phyloP scores from a whole-genome alignment of 2,797 vertebrate species.

The Neosilurus mollespiculum region DNA sequence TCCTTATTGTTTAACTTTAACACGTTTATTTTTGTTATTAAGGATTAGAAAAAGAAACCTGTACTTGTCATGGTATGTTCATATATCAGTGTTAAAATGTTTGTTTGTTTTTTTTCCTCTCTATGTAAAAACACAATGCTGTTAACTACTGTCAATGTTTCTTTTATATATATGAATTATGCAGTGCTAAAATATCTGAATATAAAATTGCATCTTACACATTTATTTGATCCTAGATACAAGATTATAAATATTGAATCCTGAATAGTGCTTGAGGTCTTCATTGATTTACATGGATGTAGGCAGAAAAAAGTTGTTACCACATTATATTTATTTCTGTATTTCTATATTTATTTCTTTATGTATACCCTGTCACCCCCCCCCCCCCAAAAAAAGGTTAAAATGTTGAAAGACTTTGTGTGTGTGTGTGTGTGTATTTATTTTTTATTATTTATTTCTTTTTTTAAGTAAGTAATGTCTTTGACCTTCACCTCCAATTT shows the following conservation, averaged over 20 bases:
- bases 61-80: neutral
- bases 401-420: neutral
- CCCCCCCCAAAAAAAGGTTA: neutral
- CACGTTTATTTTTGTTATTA: neutral
- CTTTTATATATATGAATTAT: neutral
- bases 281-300: constrained; percentile 5
- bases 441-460: neutral
- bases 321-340: constrained; percentile 29
- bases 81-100: neutral
- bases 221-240: constrained; percentile 21
- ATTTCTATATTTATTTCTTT: constrained; percentile 45
- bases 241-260: constrained; percentile 31
- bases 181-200: neutral
- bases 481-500: too few relatives aligned
- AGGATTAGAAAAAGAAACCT: neutral
- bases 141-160: neutral
- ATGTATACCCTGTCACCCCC: constrained; percentile 45
- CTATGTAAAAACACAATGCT: neutral
- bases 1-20: neutral
- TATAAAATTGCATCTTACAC: constrained; percentile 4
- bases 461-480: neutral
- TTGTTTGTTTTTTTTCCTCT: constrained; percentile 1
- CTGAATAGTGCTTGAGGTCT: constrained; percentile 16
- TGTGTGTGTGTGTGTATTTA: too few relatives aligned
- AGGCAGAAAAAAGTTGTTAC: constrained; percentile 9